Evolutionary conservation across 2,797 vertebrate genomes (phyloP), one percentile per base, ranked within the genome.

Genomic region (Chelidonichthys spinosus): DNA sequence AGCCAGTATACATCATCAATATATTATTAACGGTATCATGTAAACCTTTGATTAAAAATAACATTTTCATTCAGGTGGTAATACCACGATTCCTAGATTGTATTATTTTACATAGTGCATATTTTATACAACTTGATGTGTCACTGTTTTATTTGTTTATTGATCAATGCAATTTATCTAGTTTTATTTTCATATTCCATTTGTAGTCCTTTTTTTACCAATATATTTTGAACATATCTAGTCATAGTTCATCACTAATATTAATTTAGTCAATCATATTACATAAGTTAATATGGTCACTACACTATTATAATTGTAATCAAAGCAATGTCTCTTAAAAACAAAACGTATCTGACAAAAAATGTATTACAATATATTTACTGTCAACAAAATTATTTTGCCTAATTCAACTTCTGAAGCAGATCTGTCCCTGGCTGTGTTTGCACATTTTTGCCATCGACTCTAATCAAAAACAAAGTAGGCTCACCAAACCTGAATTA

Each of bases 401-500:
- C 13, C 6, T 33, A 46, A 37, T 39, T 56, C 40, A 60, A 44
- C 14, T 18, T 37, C 10, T 58, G 40, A 25, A 42, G 40, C 13
- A 43, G 18, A n/a, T 61, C 4, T 50, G 33, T 52, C 7, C 11
- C 61, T 55, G 42, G 32, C 39, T n/a, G 32, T 52, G 44, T 68
- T 72, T 63, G 35, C 59, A 33, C 0, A 53, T 59, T 25, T 69
- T 36, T 54, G 25, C 42, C 37, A 72, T 6, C 37, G 4, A 76
- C 40, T 54, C 5, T 7, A 39, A 81, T 75, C 9, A 72, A 75
- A 65, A 77, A 59, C 14, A 46, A 74, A 58, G 46, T 7, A 59
- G 4, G 42, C 35, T 49, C 4, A 73, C 35, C 65, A 73, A 72
- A 67, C 47, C 32, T 68, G 14, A 39, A 72, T 44, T 46, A 11